Evolutionary conservation across 2,113 vertebrate species (phyloP), one percentile per base, ranked within the genome.

Genomic region (Isichthys henryi): DNA sequence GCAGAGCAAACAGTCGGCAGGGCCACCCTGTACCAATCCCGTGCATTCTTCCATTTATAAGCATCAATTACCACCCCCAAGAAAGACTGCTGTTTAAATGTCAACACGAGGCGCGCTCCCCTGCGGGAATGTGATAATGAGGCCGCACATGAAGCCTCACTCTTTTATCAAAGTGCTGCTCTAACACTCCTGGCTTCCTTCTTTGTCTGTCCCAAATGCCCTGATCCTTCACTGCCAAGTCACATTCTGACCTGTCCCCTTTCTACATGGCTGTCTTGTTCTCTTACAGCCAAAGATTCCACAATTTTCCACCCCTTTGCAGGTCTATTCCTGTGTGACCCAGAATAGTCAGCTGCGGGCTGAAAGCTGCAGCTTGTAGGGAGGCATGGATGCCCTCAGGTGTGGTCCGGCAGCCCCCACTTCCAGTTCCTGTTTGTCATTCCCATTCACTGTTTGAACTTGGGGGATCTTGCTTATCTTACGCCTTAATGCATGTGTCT

Each of bases 21-120:
- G 82, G 82, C 82, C 82, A 48, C 82, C 82, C 82, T 84, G 82
- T 49, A 48, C 49, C 85, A 35, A 53, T 87, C 50, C 50, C 17
- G 7, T 53, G 49, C 85, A 87, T 87, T 87, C 85, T 56, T 56
- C 85, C 85, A 35, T 87, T 56, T 87, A 87, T 87, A 53, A 87
- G 85, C 85, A 87, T 87, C 50, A 87, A 53, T 87, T 87, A 87
- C 85, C 31, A 19, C 85, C 50, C 85, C 15, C n/a, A 39, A 87
- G 50, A 87, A 19, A 13, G 49, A 49, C 27, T 87, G 85, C 85
- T 87, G 49, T 87, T 53, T 87, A 53, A 85, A 87, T 56, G 31
- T 52, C n/a, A 53, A 53, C 49, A 58, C 27, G 17, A 43, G 17
- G 86, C 0, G 0, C n/a, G 39, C n/a, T 31, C 31, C 48, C 48